Evolutionary conservation across 1,140 invertebrate genomes (phyloP), one percentile per base, ranked within the genome.

Genomic region (Drosophila trapezifrons): DNA sequence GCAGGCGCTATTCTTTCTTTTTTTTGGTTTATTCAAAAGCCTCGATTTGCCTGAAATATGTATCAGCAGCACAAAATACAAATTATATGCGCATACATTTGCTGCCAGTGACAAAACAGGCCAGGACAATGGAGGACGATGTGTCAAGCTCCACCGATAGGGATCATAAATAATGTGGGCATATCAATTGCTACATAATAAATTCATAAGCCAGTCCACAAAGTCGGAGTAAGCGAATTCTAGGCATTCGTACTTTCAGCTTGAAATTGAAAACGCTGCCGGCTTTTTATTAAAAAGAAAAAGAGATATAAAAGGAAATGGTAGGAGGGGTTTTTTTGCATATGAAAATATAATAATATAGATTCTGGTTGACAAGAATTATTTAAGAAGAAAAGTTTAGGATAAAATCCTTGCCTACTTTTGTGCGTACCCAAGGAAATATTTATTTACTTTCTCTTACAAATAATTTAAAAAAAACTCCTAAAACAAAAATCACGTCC

Each of bases 111-210:
- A 76, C 80, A 83, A 82, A 69, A 69, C 8, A 10, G 54, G 47
- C 59, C 64, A 71, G 65, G 65, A 83, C 76, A 51, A 66, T 46
- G 40, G 38, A 51, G 49, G 43, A 12, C 35, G 43, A 62, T 73
- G 59, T 60, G 75, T 69, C 81, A 55, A 63, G 32, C 57, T 71
- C 43, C 29, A 43, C 45, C 60, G 65, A 72, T 80, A 69, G 57
- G 65, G 38, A 72, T 80, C 80, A 84, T 83, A 84, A 84, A 83
- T 83, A 84, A 84, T 76, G 73, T 42, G 35, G 72, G 66, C 66
- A 77, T 80, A 84, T 84, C 80, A 69, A 76, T 76, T 58, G 45
- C 58, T 51, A 49, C 45, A 59, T 69, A 72, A 84, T 76, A 84
- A 84, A 84, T 84, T 84, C 77, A 80, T 80, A 84, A 80, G 49